A percentile compares a stretch with the other conserved stretches of the same genome.
phyloP scores from a whole-genome alignment of 64 coral and sea anemone genomes.

The Astreopora myriophthalma region DNA sequence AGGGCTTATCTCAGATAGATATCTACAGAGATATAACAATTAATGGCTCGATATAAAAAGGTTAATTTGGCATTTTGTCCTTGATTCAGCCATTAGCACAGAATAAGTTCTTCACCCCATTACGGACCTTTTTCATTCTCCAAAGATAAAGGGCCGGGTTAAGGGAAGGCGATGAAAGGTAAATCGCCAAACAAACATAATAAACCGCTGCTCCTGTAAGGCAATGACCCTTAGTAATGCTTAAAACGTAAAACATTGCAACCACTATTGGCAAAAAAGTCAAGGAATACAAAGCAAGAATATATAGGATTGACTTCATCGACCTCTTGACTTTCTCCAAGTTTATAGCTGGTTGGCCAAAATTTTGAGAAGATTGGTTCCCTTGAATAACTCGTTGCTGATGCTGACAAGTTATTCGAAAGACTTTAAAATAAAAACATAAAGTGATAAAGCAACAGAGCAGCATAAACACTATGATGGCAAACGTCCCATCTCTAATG shows the following conservation, averaged over 20 bases:
- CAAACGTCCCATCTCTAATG: too few species aligned
- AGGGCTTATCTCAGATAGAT: too few species aligned
- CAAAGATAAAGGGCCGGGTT: background rate
- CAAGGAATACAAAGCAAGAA: background rate
- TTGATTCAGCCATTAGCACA: too few species aligned
- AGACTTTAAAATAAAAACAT: background rate
- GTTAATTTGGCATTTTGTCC: too few species aligned
- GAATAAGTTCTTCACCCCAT: too few species aligned
- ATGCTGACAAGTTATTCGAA: background rate
- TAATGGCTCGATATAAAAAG: too few species aligned
- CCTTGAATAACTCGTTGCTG: background rate
- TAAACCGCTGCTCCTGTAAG: too few species aligned
- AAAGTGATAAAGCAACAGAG: background rate
- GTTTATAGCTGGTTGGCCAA: background rate
- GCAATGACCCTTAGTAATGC: background rate
- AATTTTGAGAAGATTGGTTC: background rate
- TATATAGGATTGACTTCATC: background rate
- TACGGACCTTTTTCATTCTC: background rate
- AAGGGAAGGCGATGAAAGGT: background rate
- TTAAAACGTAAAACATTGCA: background rate
- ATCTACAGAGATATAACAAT: too few species aligned
- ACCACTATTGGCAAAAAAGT: background rate
- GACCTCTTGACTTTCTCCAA: background rate
- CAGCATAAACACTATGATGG: background rate
- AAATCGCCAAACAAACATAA: background rate